These are phyloP conservation scores for Cebidichthys violaceus DNA, from an alignment of 2,113 vertebrate species.

Conservation along the genomic window DNA sequence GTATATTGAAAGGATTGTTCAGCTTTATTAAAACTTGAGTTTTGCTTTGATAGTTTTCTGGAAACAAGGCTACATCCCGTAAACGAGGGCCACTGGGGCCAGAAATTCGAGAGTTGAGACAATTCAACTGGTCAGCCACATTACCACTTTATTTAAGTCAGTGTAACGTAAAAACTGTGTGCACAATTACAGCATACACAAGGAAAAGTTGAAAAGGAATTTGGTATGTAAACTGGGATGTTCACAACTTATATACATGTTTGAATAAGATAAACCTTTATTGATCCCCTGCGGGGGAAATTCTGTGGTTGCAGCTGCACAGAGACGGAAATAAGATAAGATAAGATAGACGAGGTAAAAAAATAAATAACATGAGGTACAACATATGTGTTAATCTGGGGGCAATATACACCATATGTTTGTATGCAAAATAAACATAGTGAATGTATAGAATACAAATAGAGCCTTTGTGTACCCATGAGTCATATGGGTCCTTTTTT, in stretches of 20 bases:
- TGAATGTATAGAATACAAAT: not conserved
- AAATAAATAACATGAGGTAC: not conserved
- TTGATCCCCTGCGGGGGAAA: not conserved
- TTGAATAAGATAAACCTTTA: not conserved
- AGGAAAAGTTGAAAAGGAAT: not conserved
- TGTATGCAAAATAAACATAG: not conserved
- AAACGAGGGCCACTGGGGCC: not conserved
- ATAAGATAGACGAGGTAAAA: not conserved
- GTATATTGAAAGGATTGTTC: not conserved
- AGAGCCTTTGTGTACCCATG: not conserved
- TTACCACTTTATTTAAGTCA: not conserved
- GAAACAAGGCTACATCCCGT: not conserved
- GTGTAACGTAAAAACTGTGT: not conserved
- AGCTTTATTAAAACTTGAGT: not conserved
- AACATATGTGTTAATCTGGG: not conserved
- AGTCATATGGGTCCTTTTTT: not conserved
- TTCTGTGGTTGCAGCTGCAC: not conserved
- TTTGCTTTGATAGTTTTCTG: not conserved
- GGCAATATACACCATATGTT: not conserved
- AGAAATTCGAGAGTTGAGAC: not conserved
- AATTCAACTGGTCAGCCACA: not conserved
- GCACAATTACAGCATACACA: not conserved
- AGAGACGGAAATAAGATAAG: not conserved
- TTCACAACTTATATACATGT: not conserved
- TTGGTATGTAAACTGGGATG: not conserved